Evolutionary conservation across 92 coral and sea anemone genomes (phyloP), one percentile per base, ranked within the genome.

Genomic region (Parazoanthus atlanticus): DNA sequence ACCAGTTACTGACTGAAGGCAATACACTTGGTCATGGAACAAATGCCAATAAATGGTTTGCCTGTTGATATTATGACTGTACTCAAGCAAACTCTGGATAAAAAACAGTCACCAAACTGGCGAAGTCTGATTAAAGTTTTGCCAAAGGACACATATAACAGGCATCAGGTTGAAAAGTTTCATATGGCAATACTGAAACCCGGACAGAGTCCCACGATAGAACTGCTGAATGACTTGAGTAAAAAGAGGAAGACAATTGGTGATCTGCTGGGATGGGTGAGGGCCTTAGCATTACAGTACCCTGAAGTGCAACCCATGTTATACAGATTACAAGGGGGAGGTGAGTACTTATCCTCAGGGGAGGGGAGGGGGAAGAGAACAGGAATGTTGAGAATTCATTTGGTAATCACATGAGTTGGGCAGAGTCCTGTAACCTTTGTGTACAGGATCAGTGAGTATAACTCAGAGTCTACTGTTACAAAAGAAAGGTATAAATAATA

Each of bases 151-250:
- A 66, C 76, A 8, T 96, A 92, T 75, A 73, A 76, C 25, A 82
- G 64, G 19, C 91, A 86, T 28, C 92, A 85, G 40, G 41, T 93
- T 43, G 91, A 91, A 77, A 90, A 69, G 52, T 58, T 97, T 82
- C 92, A 86, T 26, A 92, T 97, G 93, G 93, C 89, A 40, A 80
- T 89, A 65, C 80, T 97, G 78, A 80, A 89, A 56, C 94, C 96
- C 21, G 90, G 89, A 49, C 95, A 96, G 3, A 97, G 99, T 85
- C 99, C 99, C 71, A 94, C 98, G 3, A 47, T 58, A 13, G 80
- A 89, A 83, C 85, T 97, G 34, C 88, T 97, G 9, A 88, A 64
- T 56, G 95, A 93, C 86, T 88, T 97, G 81, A 96, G 92, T 33
- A 80, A 67, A n/a, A 84, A 86, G 26, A 76, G 86, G 36, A 90